Conservation (phyloP, 2,888 invertebrate species). For the Cyclophora albipunctata region DNA sequence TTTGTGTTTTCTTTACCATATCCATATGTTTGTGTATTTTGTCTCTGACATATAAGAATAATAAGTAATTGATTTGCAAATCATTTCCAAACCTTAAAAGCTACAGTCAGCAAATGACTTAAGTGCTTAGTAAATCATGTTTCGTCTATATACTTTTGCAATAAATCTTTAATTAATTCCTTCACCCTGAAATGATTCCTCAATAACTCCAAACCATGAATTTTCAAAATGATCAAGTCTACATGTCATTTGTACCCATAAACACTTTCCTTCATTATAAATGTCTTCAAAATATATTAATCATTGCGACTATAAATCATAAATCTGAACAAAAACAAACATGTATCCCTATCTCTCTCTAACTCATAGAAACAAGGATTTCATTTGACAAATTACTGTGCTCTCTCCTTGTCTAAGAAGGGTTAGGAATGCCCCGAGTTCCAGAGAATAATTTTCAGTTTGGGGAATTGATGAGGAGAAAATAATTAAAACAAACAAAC, state of each 20-base stretch:
- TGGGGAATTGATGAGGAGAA: constrained; percentile 7
- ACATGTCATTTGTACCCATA: constrained; percentile 19
- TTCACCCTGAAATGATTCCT: too few species aligned
- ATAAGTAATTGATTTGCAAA: too few species aligned
- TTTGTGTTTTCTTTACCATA: too few species aligned
- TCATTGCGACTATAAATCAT: constrained; percentile 54
- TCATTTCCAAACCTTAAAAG: too few species aligned
- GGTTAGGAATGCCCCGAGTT: constrained; percentile 8
- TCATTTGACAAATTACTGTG: constrained; percentile 71
- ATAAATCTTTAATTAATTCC: too few species aligned
- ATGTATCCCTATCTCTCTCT: constrained; percentile 15
- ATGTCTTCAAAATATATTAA: constrained; percentile 43
- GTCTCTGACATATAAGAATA: too few species aligned
- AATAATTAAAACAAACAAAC: constrained; percentile 1
- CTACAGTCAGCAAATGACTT: too few species aligned
- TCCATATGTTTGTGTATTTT: too few species aligned
- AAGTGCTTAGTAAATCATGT: too few species aligned
- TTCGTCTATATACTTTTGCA: too few species aligned
- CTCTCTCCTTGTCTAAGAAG: constrained; percentile 50
- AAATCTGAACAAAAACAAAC: constrained; percentile 28
- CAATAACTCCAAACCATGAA: too few species aligned
- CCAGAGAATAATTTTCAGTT: constrained; percentile 4
- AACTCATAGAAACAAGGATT: constrained; percentile 42
- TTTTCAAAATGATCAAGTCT: too few species aligned
- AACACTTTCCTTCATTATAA: constrained; percentile 7